These are phyloP conservation scores for Lycocorax pyrrhopterus DNA, from an alignment of 2,113 vertebrate genomes.

Conservation along the genomic window DNA sequence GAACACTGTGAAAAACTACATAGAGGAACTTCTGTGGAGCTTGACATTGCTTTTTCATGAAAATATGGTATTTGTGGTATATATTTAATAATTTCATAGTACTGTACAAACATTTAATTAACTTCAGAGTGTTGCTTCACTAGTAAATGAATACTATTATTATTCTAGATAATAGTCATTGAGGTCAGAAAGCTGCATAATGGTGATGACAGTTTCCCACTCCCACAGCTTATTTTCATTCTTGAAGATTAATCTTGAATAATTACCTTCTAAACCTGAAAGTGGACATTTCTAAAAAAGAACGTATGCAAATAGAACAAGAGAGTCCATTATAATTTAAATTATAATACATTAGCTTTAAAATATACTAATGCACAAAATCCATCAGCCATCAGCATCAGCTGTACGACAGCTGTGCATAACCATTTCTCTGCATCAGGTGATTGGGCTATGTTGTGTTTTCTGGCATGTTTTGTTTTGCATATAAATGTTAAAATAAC, in stretches of 20 bases:
- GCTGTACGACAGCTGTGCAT: neutral
- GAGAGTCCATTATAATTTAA: neutral
- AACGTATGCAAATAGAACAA: neutral
- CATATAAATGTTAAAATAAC: neutral
- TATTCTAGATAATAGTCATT: neutral
- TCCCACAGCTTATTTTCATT: neutral
- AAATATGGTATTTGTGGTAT: neutral
- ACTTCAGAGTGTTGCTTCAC: neutral
- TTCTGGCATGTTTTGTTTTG: neutral
- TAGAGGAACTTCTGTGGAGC: neutral
- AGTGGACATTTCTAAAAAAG: neutral
- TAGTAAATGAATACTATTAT: neutral
- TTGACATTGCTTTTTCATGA: neutral
- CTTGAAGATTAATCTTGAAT: neutral
- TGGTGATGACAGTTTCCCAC: neutral
- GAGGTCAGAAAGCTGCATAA: neutral
- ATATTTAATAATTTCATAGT: neutral
- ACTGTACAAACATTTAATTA: neutral
- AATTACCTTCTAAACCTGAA: neutral
- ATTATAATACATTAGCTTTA: neutral
- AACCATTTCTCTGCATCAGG: neutral
- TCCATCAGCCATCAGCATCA: neutral
- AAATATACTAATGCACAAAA: neutral
- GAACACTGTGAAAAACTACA: neutral
- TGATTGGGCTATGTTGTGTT: neutral